Conservation (phyloP, 1,140 invertebrate genomes). For the Drosophila ficusphila region DNA sequence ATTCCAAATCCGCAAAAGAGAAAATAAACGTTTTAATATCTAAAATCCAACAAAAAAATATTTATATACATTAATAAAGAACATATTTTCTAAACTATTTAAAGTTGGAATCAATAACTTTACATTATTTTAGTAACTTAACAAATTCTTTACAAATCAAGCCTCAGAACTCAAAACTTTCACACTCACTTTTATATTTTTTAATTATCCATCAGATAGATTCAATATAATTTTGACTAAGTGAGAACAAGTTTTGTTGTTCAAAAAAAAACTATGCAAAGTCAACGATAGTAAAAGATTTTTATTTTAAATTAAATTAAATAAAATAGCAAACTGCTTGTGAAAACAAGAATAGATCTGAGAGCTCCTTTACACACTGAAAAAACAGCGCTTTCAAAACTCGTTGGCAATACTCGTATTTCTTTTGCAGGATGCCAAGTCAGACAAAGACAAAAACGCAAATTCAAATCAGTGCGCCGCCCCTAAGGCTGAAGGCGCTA, state of each 20-base stretch:
- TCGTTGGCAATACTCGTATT: conserved; percentile 61
- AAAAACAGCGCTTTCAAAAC: conserved; percentile 9
- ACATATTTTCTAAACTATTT: too few relatives aligned
- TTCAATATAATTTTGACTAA: neutral
- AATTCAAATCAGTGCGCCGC: conserved; percentile 70
- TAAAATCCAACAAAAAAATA: neutral
- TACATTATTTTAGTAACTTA: conserved; percentile 1
- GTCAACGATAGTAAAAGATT: too few relatives aligned
- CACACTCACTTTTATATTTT: too few relatives aligned
- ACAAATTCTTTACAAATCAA: conserved; percentile 1
- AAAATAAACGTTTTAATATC: neutral
- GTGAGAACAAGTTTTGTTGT: too few relatives aligned
- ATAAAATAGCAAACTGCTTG: neutral
- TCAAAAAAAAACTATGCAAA: too few relatives aligned
- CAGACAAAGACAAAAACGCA: conserved; percentile 75
- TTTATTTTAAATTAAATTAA: too few relatives aligned
- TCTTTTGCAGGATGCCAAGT: conserved; percentile 81
- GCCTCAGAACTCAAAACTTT: neutral
- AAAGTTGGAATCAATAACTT: too few relatives aligned
- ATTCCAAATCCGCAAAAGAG: conserved; percentile 27
- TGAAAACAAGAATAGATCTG: neutral
- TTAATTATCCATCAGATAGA: too few relatives aligned
- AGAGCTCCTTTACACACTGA: neutral
- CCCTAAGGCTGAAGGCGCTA: conserved; percentile 61
- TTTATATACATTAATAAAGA: too few relatives aligned